Evolutionary conservation across 2,113 vertebrate genomes (phyloP).

Genomic region (Cranoglanis bouderius): DNA sequence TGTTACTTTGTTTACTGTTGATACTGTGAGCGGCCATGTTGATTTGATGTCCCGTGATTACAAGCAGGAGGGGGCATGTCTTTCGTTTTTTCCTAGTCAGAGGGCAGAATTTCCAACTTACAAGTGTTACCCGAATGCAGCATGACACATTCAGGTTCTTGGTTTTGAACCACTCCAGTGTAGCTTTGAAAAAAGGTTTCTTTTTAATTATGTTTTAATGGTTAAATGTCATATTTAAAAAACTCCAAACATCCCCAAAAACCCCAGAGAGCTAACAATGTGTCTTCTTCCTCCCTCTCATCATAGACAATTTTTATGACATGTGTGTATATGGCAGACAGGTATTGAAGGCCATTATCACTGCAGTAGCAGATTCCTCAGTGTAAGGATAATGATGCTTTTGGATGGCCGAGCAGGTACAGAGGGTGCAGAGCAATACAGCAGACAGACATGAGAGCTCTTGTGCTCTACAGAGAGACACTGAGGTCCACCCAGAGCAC

Average conservation of each 20-base stretch:
- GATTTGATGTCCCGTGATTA: neutral
- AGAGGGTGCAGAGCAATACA: neutral
- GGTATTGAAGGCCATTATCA: neutral
- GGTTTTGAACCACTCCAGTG: neutral
- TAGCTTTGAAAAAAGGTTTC: neutral
- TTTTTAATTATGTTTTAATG: neutral
- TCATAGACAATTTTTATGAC: neutral
- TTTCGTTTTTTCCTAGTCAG: neutral
- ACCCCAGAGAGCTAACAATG: neutral
- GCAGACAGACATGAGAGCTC: conserved; percentile 17
- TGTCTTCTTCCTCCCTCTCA: neutral
- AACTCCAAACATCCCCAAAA: neutral
- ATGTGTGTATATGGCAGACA: neutral
- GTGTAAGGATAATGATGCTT: conserved; percentile 14
- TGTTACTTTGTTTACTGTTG: neutral
- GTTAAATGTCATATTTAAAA: neutral
- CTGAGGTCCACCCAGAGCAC: neutral
- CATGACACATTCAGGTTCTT: neutral
- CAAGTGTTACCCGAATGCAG: neutral
- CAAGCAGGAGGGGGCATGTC: neutral
- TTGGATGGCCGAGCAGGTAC: neutral
- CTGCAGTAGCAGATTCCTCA: neutral
- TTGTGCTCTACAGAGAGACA: neutral
- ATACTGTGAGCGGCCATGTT: neutral
- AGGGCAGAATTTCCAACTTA: neutral